Conservation (phyloP, 92 coral and sea anemone species). For the Pocillopora grandis region DNA sequence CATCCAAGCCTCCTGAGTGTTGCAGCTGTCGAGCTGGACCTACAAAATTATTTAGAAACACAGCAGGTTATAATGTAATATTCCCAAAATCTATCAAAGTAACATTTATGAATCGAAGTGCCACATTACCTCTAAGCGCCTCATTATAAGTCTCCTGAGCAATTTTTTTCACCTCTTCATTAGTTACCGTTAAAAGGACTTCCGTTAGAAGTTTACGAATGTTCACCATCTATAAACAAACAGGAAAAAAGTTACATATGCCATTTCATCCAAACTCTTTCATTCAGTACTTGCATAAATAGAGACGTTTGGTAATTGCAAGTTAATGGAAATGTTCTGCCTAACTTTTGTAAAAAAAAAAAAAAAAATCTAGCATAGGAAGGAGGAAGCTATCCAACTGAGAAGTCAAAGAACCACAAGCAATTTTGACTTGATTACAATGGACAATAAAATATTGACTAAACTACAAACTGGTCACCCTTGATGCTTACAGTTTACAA, state of each 20-base stretch:
- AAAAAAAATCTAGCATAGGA: too few species aligned
- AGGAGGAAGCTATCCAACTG: too few species aligned
- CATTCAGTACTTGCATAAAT: neutral
- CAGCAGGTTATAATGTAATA: neutral
- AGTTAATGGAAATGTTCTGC: too few species aligned
- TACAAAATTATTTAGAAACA: conserved; percentile 25
- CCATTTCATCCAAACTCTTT: neutral
- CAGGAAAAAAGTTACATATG: neutral
- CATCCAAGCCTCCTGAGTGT: conserved; percentile 74
- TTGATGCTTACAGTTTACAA: too few species aligned
- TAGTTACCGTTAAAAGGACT: conserved; percentile 90
- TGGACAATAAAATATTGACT: too few species aligned
- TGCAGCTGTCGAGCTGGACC: conserved; percentile 74
- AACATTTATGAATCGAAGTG: neutral
- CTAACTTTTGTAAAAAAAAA: too few species aligned
- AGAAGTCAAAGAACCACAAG: too few species aligned
- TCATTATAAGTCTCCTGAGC: conserved; percentile 86
- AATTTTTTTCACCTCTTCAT: conserved; percentile 79
- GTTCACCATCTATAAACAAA: conserved; percentile 74
- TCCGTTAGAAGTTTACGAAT: conserved; percentile 95
- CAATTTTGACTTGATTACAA: too few species aligned
- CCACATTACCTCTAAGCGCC: conserved; percentile 69
- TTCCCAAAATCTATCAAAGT: neutral
- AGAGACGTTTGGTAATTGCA: too few species aligned
- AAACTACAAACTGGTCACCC: too few species aligned